Base-by-base conservation (phyloP, 2,797 vertebrate genomes). In the Urosaurus nigricauda region DNA sequence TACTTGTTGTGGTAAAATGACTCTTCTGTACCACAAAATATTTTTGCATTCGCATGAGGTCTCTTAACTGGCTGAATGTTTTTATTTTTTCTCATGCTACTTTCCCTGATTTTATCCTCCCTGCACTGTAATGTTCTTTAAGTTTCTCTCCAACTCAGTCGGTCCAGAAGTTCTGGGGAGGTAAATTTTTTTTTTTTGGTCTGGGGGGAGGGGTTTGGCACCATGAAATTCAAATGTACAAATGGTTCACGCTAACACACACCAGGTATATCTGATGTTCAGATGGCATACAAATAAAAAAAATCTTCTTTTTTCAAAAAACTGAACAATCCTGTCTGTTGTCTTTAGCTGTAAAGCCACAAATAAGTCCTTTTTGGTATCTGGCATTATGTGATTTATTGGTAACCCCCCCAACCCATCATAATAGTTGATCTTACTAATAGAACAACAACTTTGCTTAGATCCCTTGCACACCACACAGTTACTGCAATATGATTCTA, bases 221-320 rank as follows among this genome's bases (percentile, higher is more conserved):
- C 97, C 97, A 98, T 97, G 97, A 96, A 96, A 97, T 97, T 97
- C 97, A 97, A 98, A 97, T 98, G 97, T 98, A 97, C 97, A 97
- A 97, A 98, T 96, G 97, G 97, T 98, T 97, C 97, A 97, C 97
- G 97, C 97, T 97, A 96, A 97, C 97, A 97, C 97, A 97, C 97
- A 97, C 97, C 97, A 97, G 97, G 97, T 98, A 97, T 98, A 98
- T 98, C 98, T 98, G 98, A 98, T 98, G 98, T 98, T 98, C 98
- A 98, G 98, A 98, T 98, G 97, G 97, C 88, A 97, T 98, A 98
- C 97, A 97, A 98, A 98, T 98, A 97, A 98, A 97, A 98, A 97
- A 95, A 93, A 95, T 56, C 96, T 96, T 96, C 97, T 96, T 97
- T 97, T 97, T 96, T 94, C 95, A 96, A 95, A 91, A 32, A 91